Evolutionary conservation across 1,140 invertebrate species (phyloP), one percentile per base, ranked within the genome.

Genomic region (Halesus radiatus): DNA sequence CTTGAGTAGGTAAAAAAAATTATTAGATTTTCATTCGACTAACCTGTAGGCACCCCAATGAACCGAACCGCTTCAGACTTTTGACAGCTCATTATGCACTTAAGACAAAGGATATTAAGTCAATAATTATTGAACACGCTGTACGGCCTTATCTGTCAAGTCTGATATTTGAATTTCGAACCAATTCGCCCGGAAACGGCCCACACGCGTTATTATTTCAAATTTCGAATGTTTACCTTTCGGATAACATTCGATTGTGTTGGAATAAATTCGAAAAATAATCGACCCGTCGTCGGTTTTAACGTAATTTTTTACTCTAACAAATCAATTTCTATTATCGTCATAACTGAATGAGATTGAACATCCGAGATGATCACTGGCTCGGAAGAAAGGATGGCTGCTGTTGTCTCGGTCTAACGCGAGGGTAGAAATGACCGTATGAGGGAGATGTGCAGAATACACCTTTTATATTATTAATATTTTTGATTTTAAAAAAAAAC

Each of bases 301-400:
- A 66, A 26, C 29, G 62, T 66, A 29, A 26, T 60, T 66, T 29
- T 32, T 32, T 16, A 66, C 53, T 78, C 53, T 78, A 56, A 78
- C 64, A 78, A 78, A 78, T 78, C 76, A 78, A 37, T 37, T 78
- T 45, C 66, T 32, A 78, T 78, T 45, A 78, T 78, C 76, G 64
- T 78, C 76, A 78, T 45, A 76, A 18, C 7, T 52, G n/a, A 78
- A 78, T 56, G 52, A 72, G 18, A 66, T 22, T 45, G 20, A 60
- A 45, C 54, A 26, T 66, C 18, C 37, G 60, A 32, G 23, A 15
- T 64, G 29, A 58, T 32, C 26, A 66, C 26, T 29, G 58, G 26
- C n/a, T 52, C 58, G 62, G 26, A 16, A 54, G 18, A 74, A 58
- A 56, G 68, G 68, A 70, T 72, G 32, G 18, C 23, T 72, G 10